Evolutionary conservation across 1,140 invertebrate genomes (phyloP).

Genomic region (Probaryconus sp.): DNA sequence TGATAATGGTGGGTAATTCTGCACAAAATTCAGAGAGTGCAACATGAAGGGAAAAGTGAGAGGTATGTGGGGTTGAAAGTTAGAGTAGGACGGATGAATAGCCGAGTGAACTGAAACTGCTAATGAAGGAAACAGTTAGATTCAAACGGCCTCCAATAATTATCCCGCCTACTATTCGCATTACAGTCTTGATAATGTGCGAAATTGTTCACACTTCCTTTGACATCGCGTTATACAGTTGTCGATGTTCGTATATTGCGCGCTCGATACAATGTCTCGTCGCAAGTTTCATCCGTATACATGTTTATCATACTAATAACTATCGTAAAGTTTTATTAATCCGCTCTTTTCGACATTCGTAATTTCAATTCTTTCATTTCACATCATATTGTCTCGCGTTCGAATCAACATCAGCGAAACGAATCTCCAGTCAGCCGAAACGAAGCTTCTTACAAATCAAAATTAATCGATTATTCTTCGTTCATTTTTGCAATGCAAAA

Average conservation of each 20-base stretch:
- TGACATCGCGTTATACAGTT: constrained; percentile 71
- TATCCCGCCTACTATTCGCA: constrained; percentile 75
- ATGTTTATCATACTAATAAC: constrained; percentile 51
- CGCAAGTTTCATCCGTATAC: constrained; percentile 38
- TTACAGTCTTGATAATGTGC: constrained; percentile 76
- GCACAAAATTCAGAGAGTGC: constrained; percentile 74
- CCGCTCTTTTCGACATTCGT: too few relatives aligned
- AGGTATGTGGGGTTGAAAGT: constrained; percentile 45
- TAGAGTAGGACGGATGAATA: constrained; percentile 63
- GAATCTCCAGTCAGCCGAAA: too few relatives aligned
- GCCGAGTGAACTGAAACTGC: constrained; percentile 76
- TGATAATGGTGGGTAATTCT: constrained; percentile 78
- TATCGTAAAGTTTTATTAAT: constrained; percentile 40
- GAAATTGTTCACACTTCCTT: constrained; percentile 79
- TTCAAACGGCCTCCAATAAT: constrained; percentile 79
- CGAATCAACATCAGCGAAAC: too few relatives aligned
- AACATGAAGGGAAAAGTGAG: constrained; percentile 7
- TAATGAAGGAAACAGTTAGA: constrained; percentile 80
- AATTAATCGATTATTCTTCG: too few relatives aligned
- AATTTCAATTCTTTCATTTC: too few relatives aligned
- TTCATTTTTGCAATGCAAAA: too few relatives aligned
- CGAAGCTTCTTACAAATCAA: too few relatives aligned
- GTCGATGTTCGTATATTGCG: constrained; percentile 60
- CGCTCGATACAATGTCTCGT: constrained; percentile 53
- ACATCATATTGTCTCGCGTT: too few relatives aligned